Evolutionary conservation across 1,140 invertebrate genomes (phyloP), one percentile per base, ranked within the genome.

Genomic region (Atta colombica): DNA sequence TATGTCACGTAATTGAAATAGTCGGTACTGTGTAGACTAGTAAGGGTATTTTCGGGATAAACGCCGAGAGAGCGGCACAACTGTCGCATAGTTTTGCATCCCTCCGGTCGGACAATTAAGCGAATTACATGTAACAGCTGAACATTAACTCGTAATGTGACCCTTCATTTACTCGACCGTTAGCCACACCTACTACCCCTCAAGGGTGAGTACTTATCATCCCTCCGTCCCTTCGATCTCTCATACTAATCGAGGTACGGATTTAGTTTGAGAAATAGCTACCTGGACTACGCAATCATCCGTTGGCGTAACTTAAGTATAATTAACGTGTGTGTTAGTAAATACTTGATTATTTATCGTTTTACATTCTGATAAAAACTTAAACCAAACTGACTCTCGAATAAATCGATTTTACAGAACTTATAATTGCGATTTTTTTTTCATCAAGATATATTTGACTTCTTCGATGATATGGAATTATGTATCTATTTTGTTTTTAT

Each of bases 91-190:
- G 81, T 94, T 94, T 88, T 69, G 84, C 68, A 89, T 89, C 91
- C 87, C 91, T 88, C 77, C 87, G 91, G 92, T 91, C 80, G 90
- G 93, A 89, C 94, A 95, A 95, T 95, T 95, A 95, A 93, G 90
- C 91, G 94, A 95, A 95, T 95, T 93, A 92, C 95, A 94, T 94
- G 94, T 95, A 95, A 95, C 94, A 95, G 95, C 94, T 94, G 94
- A 94, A 93, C 94, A 94, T 95, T 95, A 95, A 94, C 94, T 94
- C 93, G 93, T 93, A 95, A 95, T 95, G 94, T 91, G 93, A 95
- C 94, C 94, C 95, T 95, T 95, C 95, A 95, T 95, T 95, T 95
- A 95, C 93, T 95, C 94, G 94, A 90, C 91, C 94, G 93, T 95
- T 95, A 94, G 93, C 92, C 93, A 92, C 93, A 92, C 93, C 92